These are phyloP conservation scores for Acrobasis consociella DNA, from an alignment of 2,888 invertebrate species.

Conservation along the genomic window DNA sequence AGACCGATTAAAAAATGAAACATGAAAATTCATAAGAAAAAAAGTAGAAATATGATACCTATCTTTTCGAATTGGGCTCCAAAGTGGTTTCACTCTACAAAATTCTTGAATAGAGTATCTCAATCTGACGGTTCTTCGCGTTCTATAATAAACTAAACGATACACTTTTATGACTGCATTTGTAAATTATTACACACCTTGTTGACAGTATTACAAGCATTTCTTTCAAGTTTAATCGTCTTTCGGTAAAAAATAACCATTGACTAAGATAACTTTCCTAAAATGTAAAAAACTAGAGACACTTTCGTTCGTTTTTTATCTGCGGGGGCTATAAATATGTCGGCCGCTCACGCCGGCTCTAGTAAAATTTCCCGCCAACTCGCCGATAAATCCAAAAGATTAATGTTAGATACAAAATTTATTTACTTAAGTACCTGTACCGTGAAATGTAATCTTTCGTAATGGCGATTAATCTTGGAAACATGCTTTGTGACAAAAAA, in stretches of 20 bases:
- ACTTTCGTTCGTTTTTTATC: conserved; percentile 64
- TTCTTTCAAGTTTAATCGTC: conserved; percentile 54
- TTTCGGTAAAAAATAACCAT: conserved; percentile 44
- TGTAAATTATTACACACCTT: conserved; percentile 41
- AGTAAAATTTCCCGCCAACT: conserved; percentile 54
- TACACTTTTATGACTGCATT: conserved; percentile 25
- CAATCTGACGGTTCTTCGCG: neutral
- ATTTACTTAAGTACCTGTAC: conserved; percentile 71
- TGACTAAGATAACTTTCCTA: conserved; percentile 52
- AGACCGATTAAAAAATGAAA: no score
- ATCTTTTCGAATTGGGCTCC: neutral
- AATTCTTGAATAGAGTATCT: neutral
- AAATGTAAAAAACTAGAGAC: conserved; percentile 60
- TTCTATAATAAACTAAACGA: conserved; percentile 19
- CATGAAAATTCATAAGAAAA: no score
- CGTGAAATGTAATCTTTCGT: conserved; percentile 71
- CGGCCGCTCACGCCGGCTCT: conserved; percentile 59
- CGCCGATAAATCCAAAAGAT: conserved; percentile 74
- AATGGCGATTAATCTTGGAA: conserved; percentile 69
- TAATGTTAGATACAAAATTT: conserved; percentile 73
- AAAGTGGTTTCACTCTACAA: conserved; percentile 33
- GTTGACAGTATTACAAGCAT: conserved; percentile 58
- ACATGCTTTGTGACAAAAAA: conserved; percentile 49
- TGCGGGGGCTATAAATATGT: conserved; percentile 69
- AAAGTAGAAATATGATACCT: no score